Conservation (phyloP, 2,113 vertebrate genomes). For the Thinocorus orbignyianus region DNA sequence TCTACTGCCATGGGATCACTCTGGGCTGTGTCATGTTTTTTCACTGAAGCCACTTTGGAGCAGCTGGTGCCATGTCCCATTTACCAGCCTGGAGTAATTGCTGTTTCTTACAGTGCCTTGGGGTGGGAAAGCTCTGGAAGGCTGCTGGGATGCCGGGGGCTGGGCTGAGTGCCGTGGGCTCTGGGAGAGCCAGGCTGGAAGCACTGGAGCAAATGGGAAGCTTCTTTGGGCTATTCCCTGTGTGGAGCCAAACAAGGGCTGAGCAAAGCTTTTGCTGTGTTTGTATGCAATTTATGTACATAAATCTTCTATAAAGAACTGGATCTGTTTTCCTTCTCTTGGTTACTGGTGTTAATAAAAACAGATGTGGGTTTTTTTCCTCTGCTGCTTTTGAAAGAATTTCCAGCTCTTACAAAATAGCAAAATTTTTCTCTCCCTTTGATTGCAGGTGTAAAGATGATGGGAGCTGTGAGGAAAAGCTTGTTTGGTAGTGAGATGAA, state of each 20-base stretch:
- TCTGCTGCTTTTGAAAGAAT: neutral
- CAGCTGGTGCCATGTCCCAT: neutral
- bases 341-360: neutral
- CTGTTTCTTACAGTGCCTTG: neutral
- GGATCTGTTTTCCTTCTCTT: neutral
- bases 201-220: neutral
- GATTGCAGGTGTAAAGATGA: neutral
- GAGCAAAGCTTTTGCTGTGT: neutral
- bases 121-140: neutral
- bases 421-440: neutral
- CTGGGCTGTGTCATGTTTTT: accelerated
- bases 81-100: neutral
- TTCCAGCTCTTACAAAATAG: neutral
- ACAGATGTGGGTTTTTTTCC: neutral
- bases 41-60: neutral
- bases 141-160: neutral
- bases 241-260: neutral
- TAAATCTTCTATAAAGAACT: neutral
- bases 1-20: neutral
- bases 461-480: neutral
- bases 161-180: neutral
- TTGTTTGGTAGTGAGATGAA: neutral
- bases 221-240: neutral
- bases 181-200: neutral
- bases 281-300: neutral